phyloP scores from a whole-genome alignment of 2,113 vertebrate species.

The Synchiropus splendidus region DNA sequence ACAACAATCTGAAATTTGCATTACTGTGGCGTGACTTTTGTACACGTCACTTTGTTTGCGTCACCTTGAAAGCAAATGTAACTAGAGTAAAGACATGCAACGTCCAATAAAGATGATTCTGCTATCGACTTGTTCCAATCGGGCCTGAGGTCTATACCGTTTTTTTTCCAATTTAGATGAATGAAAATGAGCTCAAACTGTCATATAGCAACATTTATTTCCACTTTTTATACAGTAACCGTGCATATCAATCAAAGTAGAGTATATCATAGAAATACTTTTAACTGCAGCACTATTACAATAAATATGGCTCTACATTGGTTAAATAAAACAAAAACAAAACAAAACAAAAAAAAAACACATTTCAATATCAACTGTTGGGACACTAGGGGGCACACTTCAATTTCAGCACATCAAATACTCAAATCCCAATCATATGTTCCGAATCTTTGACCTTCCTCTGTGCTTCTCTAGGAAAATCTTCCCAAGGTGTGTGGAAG shows the following conservation, averaged over 20 bases:
- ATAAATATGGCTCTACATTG: constrained; percentile 60
- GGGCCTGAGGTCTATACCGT: too few relatives aligned
- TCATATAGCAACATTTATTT: constrained; percentile 51
- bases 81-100: too few relatives aligned
- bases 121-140: too few relatives aligned
- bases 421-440: too few relatives aligned
- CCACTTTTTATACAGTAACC: constrained; percentile 59
- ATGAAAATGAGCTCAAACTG: not conserved
- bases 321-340: constrained; percentile 36
- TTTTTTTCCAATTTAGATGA: not conserved
- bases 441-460: constrained; percentile 12
- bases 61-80: too few relatives aligned
- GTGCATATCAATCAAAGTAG: constrained; percentile 53
- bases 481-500: constrained; percentile 30
- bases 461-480: constrained; percentile 39
- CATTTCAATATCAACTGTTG: not conserved
- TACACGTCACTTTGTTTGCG: too few relatives aligned
- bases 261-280: constrained; percentile 52
- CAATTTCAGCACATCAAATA: constrained; percentile 2
- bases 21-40: too few relatives aligned
- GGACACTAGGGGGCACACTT: not conserved
- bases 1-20: too few relatives aligned
- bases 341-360: constrained; percentile 20
- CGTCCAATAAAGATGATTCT: too few relatives aligned
- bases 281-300: constrained; percentile 51